Conservation (phyloP, 2,888 invertebrate species). For the Drosophila differens region DNA sequence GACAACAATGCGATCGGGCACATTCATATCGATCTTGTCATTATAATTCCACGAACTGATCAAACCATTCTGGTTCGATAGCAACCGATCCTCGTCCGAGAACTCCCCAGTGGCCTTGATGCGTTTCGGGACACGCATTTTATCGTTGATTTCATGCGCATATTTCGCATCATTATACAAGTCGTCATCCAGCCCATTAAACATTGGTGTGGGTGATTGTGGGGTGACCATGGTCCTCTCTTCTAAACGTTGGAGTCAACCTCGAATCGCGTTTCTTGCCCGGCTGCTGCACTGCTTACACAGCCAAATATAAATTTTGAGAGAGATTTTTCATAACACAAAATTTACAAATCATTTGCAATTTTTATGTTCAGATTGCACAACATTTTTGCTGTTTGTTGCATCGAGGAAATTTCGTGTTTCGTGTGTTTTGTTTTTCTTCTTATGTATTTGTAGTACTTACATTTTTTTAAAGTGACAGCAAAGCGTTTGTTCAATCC, state of each 20-base stretch:
- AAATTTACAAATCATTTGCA: slow-evolving; percentile 53
- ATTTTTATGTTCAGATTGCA: slow-evolving; percentile 56
- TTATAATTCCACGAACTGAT: slow-evolving; percentile 89
- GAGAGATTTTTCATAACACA: slow-evolving; percentile 71
- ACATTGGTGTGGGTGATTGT: slow-evolving; percentile 87
- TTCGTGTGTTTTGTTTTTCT: slow-evolving; percentile 3
- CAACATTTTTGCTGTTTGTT: slow-evolving; percentile 60
- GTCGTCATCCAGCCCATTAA: slow-evolving; percentile 89
- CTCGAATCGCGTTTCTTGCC: slow-evolving; percentile 2
- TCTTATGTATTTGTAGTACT: slow-evolving; percentile 55
- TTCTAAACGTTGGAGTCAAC: neutral
- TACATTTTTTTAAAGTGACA: slow-evolving; percentile 67
- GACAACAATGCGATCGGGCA: slow-evolving; percentile 96
- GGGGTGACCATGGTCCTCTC: slow-evolving; percentile 87
- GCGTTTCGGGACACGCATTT: slow-evolving; percentile 93
- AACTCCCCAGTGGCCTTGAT: slow-evolving; percentile 91
- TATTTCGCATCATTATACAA: slow-evolving; percentile 87
- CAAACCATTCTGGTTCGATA: slow-evolving; percentile 87
- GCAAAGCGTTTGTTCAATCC: slow-evolving; percentile 50
- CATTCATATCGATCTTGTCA: slow-evolving; percentile 95
- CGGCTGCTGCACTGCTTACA: slow-evolving; percentile 25
- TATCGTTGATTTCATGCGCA: slow-evolving; percentile 91
- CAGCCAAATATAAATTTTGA: slow-evolving; percentile 32
- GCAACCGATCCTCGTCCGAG: slow-evolving; percentile 88
- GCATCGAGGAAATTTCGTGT: slow-evolving; percentile 22